Base-by-base conservation (phyloP, 2,888 invertebrate species). In the Acanthosepion esculentum region DNA sequence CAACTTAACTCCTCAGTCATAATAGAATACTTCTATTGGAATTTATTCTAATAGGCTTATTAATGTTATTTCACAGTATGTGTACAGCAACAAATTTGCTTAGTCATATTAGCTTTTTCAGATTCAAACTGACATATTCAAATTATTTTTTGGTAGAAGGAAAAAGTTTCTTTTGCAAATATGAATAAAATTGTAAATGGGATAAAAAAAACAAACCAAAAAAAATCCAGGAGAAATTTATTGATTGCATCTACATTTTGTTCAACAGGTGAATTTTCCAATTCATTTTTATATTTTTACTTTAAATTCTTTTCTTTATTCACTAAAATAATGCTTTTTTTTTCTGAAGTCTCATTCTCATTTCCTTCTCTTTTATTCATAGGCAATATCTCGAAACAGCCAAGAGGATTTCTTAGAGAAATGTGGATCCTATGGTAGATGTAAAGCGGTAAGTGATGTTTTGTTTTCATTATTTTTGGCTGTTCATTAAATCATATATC, bases 371-470 rank as follows among this genome's bases (percentile, higher is more conserved):
- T 33, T 78, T 18, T 78, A 78, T 78, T n/a, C 78, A 78, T 93
- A 93, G 93, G 93, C 93, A 93, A 93, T 93, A 93, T 93, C 93
- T 29, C 48, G 93, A 93, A 93, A 93, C 33, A 93, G 93, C 53
- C 93, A 93, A 33, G 93, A 93, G n/a, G 93, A 93, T 93, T 93
- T 93, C 53, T 93, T 93, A 93, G 93, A 93, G 29, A 93, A 93
- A 93, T 93, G 93, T 93, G 93, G 93, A 48, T 93, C 93, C 15
- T 93, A 93, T 53, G 93, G 93, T 33, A 48, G 93, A 93, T 93
- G 93, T 93, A 93, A 93, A 93, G 93, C 93, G 93, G 93, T 93
- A 48, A 93, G 93, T 93, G 23, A 48, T 78, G n/a, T 78, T 78
- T 78, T 78, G 78, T 78, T 78, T 78, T 33, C 33, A 78, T 78